These are phyloP conservation scores for Thymelicus sylvestris DNA, from an alignment of 2,888 invertebrate genomes.

Conservation along the genomic window DNA sequence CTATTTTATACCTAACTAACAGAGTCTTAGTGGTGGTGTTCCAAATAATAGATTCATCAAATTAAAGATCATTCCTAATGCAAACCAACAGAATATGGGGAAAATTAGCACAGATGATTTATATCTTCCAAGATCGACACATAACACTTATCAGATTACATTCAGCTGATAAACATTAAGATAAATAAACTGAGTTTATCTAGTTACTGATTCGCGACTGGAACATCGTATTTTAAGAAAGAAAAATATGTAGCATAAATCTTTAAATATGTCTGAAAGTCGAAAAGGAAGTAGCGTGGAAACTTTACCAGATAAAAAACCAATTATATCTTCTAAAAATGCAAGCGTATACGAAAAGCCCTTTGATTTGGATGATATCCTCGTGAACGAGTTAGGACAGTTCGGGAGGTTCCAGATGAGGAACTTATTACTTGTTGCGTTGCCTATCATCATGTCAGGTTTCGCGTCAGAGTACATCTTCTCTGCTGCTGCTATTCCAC, in stretches of 20 bases:
- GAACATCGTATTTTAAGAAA: not conserved
- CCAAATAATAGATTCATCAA: no score
- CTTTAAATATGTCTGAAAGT: not conserved
- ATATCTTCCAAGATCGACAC: no score
- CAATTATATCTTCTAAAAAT: not conserved
- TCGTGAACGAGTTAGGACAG: constrained; percentile 52
- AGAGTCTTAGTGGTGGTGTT: no score
- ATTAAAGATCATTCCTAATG: no score
- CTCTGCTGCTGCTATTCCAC: constrained; percentile 87
- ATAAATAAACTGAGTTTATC: not conserved
- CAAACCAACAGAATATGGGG: no score
- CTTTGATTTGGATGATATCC: constrained; percentile 76
- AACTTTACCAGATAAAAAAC: not conserved
- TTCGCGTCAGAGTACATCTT: constrained; percentile 88
- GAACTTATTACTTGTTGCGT: constrained; percentile 84
- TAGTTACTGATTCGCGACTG: not conserved
- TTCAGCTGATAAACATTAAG: not conserved
- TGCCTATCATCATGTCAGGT: constrained; percentile 87
- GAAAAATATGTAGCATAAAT: not conserved
- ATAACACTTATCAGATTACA: not conserved
- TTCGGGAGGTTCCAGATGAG: constrained; percentile 87
- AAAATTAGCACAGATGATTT: no score
- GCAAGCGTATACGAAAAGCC: constrained; percentile 36
- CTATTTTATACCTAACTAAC: no score
- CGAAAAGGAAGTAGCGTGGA: not conserved